Base-by-base conservation (phyloP, 2,113 vertebrate species). In the Cercocebus atys region DNA sequence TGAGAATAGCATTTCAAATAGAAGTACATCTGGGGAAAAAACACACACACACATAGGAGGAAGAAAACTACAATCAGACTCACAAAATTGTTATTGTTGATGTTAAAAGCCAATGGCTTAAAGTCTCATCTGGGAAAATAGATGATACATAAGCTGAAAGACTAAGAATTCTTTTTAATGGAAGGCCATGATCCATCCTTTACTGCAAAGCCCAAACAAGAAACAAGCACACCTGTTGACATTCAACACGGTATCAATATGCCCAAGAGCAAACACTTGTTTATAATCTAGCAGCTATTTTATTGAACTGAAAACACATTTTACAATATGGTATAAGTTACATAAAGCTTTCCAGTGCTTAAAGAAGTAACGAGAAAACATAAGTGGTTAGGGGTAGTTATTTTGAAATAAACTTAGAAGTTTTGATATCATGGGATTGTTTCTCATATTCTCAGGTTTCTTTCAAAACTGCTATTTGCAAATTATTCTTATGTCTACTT, bases 401-500 rank as follows among this genome's bases (percentile, higher is more conserved):
- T 17, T 70, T 45, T 93, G 40, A 35, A 97, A 96, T 68, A 95
- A 9, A 84, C 55, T 91, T 76, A 79, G 43, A 93, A 11, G 1
- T 91, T 93, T 96, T 86, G 64, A 55, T 95, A 88, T 17, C 16
- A 50, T 20, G 16, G 12, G 47, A 95, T 94, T 97, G 78, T 4
- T 89, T 43, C 59, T 97, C 35, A 47, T n/a, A 84, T 22, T 95
- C 9, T 80, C 6, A 81, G 8, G 75, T 90, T 13, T 43, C 38
- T 97, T 83, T 76, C 78, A 40, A 90, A 64, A 76, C 22, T 93
- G 23, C 68, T 79, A 55, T 43, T 52, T 66, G 43, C 1, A 97
- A 95, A 97, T 98, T 97, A 95, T 50, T 82, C 66, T 45, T 95
- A 0, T 23, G 93, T 68, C 73, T 95, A 89, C 75, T 97, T 97